A percentile compares a stretch with the other conserved stretches of the same genome.
phyloP scores from a whole-genome alignment of 2,888 invertebrate species.

The Agrochola litura region DNA sequence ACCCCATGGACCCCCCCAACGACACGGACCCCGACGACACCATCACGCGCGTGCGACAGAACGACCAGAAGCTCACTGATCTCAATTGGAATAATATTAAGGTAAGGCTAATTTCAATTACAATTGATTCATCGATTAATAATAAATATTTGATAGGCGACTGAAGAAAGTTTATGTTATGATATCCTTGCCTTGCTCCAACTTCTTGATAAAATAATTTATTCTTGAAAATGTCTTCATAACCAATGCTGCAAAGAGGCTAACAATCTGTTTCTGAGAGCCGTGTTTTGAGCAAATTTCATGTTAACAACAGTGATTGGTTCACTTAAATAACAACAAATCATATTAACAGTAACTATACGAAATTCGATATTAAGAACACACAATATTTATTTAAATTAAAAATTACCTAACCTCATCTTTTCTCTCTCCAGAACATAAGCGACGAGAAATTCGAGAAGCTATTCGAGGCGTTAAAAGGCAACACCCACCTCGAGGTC shows the following conservation, averaged over 20 bases:
- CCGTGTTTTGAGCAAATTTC: no score
- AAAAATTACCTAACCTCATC: background rate
- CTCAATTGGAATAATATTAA: conserved; percentile 99
- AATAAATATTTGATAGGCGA: background rate
- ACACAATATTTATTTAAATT: background rate
- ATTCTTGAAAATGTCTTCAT: no score
- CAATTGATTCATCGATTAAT: background rate
- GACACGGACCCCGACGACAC: conserved; percentile 98
- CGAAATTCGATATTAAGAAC: background rate
- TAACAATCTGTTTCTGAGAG: no score
- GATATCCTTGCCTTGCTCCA: background rate
- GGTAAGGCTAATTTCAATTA: conserved; percentile 82
- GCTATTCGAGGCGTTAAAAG: conserved; percentile 96
- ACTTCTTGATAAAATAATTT: background rate
- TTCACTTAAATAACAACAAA: no score
- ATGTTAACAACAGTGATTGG: no score
- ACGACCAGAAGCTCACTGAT: conserved; percentile 96
- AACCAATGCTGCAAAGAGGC: no score
- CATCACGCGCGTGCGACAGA: conserved; percentile 96
- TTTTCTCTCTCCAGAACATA: conserved; percentile 93
- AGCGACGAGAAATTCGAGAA: conserved; percentile 98
- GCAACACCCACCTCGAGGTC: conserved; percentile 97
- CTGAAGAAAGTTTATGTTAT: background rate
- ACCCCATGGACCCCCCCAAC: conserved; percentile 99
- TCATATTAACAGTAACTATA: background rate